phyloP scores from a whole-genome alignment of 2,797 vertebrate species.

The Thamnophis elegans region DNA sequence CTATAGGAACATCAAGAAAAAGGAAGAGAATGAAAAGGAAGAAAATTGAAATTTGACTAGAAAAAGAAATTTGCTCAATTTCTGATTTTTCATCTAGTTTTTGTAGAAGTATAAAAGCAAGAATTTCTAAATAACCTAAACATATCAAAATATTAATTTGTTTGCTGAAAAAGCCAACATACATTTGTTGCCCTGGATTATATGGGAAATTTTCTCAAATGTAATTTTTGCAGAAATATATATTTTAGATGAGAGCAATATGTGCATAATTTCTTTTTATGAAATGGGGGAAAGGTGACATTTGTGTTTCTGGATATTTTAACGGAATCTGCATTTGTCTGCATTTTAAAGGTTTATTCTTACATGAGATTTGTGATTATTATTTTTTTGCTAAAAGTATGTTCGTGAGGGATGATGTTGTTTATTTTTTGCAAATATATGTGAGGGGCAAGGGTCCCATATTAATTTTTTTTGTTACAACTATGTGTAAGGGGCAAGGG shows the following conservation, averaged over 20 bases:
- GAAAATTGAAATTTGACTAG: conserved; percentile 18
- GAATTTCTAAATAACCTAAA: background rate
- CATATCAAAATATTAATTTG: background rate
- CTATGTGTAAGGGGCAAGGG: background rate
- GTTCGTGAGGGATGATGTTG: background rate
- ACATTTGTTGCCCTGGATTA: background rate
- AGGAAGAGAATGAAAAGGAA: conserved; percentile 26
- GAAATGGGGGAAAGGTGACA: background rate
- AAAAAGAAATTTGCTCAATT: background rate
- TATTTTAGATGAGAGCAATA: background rate
- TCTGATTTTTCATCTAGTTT: background rate
- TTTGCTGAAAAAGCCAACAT: background rate
- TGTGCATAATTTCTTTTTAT: background rate
- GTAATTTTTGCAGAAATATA: background rate
- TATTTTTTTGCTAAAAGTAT: background rate
- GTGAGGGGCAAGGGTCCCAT: background rate
- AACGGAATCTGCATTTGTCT: background rate
- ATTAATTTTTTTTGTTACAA: background rate
- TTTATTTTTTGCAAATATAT: background rate
- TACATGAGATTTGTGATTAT: background rate
- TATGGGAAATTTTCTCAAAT: background rate
- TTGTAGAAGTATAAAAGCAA: background rate
- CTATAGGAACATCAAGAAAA: conserved; percentile 67
- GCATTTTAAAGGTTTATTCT: background rate
- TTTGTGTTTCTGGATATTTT: background rate